Percentiles rank a stretch among this genome's conserved stretches.
Evolutionary conservation across 2,113 vertebrate species (phyloP).

Genomic region (Alexandromys fortis): DNA sequence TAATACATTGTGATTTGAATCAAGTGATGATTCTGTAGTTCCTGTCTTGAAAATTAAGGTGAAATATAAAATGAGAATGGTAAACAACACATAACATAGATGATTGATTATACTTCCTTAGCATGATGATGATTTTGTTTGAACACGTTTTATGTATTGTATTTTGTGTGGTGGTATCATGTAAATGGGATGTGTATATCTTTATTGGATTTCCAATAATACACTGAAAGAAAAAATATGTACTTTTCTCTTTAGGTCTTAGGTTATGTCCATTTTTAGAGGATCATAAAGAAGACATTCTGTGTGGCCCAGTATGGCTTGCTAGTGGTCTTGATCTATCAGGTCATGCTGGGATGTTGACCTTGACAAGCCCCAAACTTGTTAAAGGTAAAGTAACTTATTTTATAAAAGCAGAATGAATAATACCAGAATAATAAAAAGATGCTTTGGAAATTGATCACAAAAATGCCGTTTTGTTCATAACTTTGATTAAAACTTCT

Average conservation of each 20-base stretch:
- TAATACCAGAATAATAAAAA: background rate
- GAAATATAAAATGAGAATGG: slow-evolving; percentile 55
- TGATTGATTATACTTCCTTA: slow-evolving; percentile 57
- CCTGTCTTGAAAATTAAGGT: slow-evolving; percentile 60
- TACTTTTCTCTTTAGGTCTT: slow-evolving; percentile 88
- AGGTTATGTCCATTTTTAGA: slow-evolving; percentile 96
- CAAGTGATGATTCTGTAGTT: slow-evolving; percentile 45
- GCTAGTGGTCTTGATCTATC: slow-evolving; percentile 98
- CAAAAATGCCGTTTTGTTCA: background rate
- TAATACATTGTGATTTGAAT: slow-evolving; percentile 66
- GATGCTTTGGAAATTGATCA: background rate
- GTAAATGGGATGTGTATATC: slow-evolving; percentile 50
- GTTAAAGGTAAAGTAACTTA: slow-evolving; percentile 92
- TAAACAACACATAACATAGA: slow-evolving; percentile 29
- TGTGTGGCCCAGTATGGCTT: slow-evolving; percentile 98
- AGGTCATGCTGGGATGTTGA: slow-evolving; percentile 98
- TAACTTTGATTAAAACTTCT: background rate
- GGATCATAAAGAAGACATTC: slow-evolving; percentile 98
- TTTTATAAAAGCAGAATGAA: slow-evolving; percentile 57
- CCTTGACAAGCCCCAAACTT: slow-evolving; percentile 97
- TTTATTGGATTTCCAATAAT: slow-evolving; percentile 35
- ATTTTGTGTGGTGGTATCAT: slow-evolving; percentile 55
- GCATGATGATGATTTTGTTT: slow-evolving; percentile 39
- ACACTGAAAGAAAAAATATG: slow-evolving; percentile 30
- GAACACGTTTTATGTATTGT: slow-evolving; percentile 29